phyloP scores from a whole-genome alignment of 2,888 invertebrate species.

The Girardia tigrina region DNA sequence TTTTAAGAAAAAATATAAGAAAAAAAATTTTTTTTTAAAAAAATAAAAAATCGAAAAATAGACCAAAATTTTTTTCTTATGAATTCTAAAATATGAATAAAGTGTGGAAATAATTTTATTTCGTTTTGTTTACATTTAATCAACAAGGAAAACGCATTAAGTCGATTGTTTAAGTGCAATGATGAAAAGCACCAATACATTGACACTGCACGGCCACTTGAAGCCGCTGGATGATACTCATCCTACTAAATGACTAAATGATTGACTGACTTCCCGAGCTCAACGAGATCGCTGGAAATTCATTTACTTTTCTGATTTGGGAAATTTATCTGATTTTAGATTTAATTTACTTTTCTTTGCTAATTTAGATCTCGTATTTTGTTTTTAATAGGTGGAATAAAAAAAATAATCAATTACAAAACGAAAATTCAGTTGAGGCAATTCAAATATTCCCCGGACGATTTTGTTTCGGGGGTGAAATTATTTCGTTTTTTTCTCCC shows the following conservation, averaged over 20 bases:
- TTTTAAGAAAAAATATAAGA: too few species aligned
- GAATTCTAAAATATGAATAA: too few species aligned
- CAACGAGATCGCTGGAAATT: slow-evolving; percentile 10
- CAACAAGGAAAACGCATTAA: slow-evolving; percentile 23
- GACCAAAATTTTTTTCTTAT: too few species aligned
- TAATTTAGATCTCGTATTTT: slow-evolving; percentile 10
- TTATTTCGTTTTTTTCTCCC: too few species aligned
- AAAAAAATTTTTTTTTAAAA: too few species aligned
- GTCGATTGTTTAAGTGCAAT: slow-evolving; percentile 11
- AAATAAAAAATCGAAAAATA: too few species aligned
- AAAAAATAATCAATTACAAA: slow-evolving; percentile 1
- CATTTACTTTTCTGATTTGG: slow-evolving; percentile 23
- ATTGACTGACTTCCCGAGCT: background rate
- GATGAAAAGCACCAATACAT: slow-evolving; percentile 17
- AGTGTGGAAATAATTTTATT: slow-evolving; percentile 19
- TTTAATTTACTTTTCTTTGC: slow-evolving; percentile 19
- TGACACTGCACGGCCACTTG: slow-evolving; percentile 17
- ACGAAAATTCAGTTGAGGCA: background rate
- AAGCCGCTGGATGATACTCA: slow-evolving; percentile 13
- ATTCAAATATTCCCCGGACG: background rate
- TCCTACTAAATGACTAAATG: slow-evolving; percentile 23
- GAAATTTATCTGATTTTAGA: slow-evolving; percentile 23
- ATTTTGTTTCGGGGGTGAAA: too few species aligned
- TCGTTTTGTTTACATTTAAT: slow-evolving; percentile 23
- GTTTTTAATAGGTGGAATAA: background rate